phyloP scores from a whole-genome alignment of 2,888 invertebrate genomes.

The Dicranocentrus wangi region DNA sequence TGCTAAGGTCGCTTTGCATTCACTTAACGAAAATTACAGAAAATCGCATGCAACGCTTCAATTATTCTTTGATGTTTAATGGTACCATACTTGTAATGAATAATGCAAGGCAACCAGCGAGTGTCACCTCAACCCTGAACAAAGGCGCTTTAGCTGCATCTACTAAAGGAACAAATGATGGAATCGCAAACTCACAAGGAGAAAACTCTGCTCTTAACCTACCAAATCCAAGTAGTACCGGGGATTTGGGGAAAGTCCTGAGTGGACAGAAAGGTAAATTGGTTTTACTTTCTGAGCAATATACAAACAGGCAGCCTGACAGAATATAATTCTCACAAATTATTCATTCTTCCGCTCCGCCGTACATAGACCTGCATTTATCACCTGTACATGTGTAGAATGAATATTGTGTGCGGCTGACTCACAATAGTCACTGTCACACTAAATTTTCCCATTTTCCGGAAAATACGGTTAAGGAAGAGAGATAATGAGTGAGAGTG shows the following conservation, averaged over 20 bases:
- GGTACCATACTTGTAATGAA: too few species aligned
- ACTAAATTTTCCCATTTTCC: too few species aligned
- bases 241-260: constrained; percentile 33
- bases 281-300: neutral
- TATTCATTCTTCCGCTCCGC: neutral
- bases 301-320: neutral
- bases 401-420: neutral
- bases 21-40: too few species aligned
- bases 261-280: constrained; percentile 46
- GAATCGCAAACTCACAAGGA: constrained; percentile 31
- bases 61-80: too few species aligned
- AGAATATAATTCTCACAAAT: neutral
- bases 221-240: constrained; percentile 9
- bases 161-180: constrained; percentile 18
- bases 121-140: too few species aligned
- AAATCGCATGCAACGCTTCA: too few species aligned
- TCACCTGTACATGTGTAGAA: neutral
- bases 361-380: neutral
- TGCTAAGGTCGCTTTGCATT: too few species aligned
- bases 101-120: too few species aligned
- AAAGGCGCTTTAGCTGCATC: too few species aligned
- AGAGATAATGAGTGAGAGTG: too few species aligned
- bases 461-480: too few species aligned
- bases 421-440: neutral
- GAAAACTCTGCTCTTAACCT: neutral